Evolutionary conservation across 2,888 invertebrate genomes (phyloP).

Genomic region (Petrolisthes manimaculis): DNA sequence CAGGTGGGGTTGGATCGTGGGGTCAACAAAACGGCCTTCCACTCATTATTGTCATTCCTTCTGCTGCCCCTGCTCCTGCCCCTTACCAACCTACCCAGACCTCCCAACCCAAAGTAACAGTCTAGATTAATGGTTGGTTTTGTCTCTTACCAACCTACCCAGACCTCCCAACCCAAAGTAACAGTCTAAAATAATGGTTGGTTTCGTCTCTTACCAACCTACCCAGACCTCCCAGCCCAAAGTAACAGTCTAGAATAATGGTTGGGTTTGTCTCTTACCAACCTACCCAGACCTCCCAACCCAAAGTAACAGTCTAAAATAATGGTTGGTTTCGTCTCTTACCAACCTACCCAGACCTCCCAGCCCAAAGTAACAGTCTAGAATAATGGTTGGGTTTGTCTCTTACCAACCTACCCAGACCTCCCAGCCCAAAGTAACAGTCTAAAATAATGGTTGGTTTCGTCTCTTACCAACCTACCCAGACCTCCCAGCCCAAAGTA

Average conservation of each 20-base stretch:
- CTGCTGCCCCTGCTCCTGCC: not conserved
- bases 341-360: not conserved
- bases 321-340: not conserved
- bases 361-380: too few relatives aligned
- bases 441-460: too few relatives aligned
- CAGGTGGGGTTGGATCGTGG: not conserved
- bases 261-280: not conserved
- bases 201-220: not conserved
- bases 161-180: not conserved
- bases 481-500: too few relatives aligned
- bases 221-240: not conserved
- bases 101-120: not conserved
- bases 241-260: too few relatives aligned
- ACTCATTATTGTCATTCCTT: constrained; percentile 17
- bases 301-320: not conserved
- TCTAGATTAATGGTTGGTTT: too few relatives aligned
- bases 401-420: not conserved
- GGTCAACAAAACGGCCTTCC: not conserved
- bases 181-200: too few relatives aligned
- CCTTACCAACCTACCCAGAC: not conserved
- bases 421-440: too few relatives aligned
- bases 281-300: not conserved
- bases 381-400: too few relatives aligned
- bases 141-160: not conserved
- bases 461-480: not conserved